phyloP scores from a whole-genome alignment of 1,140 invertebrate species.

The Ridgeia piscesae region DNA sequence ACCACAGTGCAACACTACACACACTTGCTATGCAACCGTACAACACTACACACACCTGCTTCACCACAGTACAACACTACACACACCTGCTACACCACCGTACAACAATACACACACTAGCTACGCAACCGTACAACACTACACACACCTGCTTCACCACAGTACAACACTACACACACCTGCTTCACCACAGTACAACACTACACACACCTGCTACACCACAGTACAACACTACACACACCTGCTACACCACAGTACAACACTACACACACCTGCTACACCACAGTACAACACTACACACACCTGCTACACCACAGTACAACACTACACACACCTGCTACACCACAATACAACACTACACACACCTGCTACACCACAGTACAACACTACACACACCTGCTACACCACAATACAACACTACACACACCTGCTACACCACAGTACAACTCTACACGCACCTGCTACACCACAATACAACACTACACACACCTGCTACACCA shows the following conservation, averaged over 20 bases:
- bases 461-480: slow-evolving; percentile 19
- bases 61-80: slow-evolving; percentile 18
- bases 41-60: too few relatives aligned
- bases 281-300: too few relatives aligned
- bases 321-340: slow-evolving; percentile 19
- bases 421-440: slow-evolving; percentile 22
- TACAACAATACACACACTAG: too few relatives aligned
- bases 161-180: too few relatives aligned
- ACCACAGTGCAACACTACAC: slow-evolving; percentile 24
- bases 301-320: slow-evolving; percentile 23
- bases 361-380: slow-evolving; percentile 23
- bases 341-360: slow-evolving; percentile 23
- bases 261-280: slow-evolving; percentile 18
- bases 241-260: slow-evolving; percentile 22
- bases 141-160: slow-evolving; percentile 23
- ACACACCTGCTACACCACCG: slow-evolving; percentile 25
- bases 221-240: too few relatives aligned
- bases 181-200: slow-evolving; percentile 17
- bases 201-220: slow-evolving; percentile 22
- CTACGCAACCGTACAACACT: slow-evolving; percentile 19
- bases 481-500: slow-evolving; percentile 19
- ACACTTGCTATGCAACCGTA: slow-evolving; percentile 22
- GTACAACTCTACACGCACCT: slow-evolving; percentile 23
- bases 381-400: slow-evolving; percentile 19
- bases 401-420: slow-evolving; percentile 21